Evolutionary conservation across 2,797 vertebrate genomes (phyloP).

Genomic region (Euphonia xanthogaster): DNA sequence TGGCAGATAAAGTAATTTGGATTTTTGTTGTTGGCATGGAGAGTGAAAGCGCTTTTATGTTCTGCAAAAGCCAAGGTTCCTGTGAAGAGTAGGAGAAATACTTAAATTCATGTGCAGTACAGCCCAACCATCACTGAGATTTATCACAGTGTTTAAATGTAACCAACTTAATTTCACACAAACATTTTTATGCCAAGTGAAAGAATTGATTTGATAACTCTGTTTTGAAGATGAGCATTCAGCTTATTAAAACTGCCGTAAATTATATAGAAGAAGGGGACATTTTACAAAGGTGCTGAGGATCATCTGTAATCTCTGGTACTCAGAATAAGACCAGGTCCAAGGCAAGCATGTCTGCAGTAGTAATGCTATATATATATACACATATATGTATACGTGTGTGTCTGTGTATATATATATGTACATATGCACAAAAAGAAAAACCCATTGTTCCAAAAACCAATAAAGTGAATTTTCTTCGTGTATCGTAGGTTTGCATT

Average conservation of each 20-base stretch:
- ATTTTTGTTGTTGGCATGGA: slow-evolving; percentile 19
- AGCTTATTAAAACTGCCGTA: slow-evolving; percentile 8
- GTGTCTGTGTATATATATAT: too few species aligned
- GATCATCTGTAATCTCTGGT: background rate
- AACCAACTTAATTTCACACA: slow-evolving; percentile 64
- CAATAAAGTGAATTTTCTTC: background rate
- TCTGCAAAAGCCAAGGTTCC: background rate
- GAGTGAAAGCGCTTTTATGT: background rate
- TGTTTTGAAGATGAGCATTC: slow-evolving; percentile 26
- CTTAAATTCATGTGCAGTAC: slow-evolving; percentile 17
- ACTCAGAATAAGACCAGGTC: background rate
- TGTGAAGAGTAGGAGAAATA: slow-evolving; percentile 4
- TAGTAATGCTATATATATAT: background rate
- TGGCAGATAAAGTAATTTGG: slow-evolving; percentile 46
- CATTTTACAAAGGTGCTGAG: background rate
- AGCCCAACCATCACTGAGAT: background rate
- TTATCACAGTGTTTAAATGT: slow-evolving; percentile 59
- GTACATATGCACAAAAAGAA: background rate
- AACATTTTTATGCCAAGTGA: slow-evolving; percentile 55
- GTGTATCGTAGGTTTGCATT: background rate
- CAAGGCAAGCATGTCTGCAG: background rate
- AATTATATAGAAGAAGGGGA: background rate
- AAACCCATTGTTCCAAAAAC: background rate
- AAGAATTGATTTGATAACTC: slow-evolving; percentile 53
- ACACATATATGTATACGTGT: background rate